These are phyloP conservation scores for Propithecus perrieri DNA, from an alignment of 2,797 vertebrate genomes.

Conservation along the genomic window DNA sequence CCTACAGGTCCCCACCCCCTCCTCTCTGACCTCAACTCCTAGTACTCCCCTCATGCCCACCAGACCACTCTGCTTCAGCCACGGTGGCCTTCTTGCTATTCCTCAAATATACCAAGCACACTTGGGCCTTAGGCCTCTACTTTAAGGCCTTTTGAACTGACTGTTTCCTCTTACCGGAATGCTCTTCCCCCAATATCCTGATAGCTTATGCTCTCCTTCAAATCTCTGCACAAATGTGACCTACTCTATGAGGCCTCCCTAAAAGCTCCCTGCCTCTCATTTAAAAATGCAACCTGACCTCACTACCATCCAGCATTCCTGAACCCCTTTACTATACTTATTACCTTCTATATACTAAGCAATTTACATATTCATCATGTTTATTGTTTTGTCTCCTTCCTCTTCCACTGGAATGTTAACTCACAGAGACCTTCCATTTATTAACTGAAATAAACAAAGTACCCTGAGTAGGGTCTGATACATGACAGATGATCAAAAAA, in stretches of 20 bases:
- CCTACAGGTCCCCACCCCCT: not conserved
- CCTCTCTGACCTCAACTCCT: not conserved
- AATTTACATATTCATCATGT: not conserved
- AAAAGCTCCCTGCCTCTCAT: not conserved
- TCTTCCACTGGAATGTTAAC: not conserved
- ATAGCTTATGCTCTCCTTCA: not conserved
- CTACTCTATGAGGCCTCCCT: not conserved
- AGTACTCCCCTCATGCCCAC: not conserved
- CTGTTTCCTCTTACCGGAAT: not conserved
- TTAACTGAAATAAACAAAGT: slow-evolving; percentile 22
- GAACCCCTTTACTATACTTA: not conserved
- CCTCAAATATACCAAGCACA: not conserved
- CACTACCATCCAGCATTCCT: not conserved
- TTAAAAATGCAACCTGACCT: slow-evolving; percentile 32
- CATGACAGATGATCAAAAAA: not conserved
- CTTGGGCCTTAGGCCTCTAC: not conserved
- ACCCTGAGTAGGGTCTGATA: not conserved
- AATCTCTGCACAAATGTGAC: slow-evolving; percentile 13
- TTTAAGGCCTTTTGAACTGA: not conserved
- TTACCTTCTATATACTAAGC: not conserved
- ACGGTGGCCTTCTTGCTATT: not conserved
- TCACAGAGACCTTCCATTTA: slow-evolving; percentile 5
- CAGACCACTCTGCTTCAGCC: not conserved
- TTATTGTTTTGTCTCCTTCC: not conserved
- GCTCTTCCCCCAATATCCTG: not conserved